Evolutionary conservation across 53 echinoderm and acorn worm genomes (phyloP), one percentile per base, ranked within the genome.

Genomic region (Arbacia lixula): DNA sequence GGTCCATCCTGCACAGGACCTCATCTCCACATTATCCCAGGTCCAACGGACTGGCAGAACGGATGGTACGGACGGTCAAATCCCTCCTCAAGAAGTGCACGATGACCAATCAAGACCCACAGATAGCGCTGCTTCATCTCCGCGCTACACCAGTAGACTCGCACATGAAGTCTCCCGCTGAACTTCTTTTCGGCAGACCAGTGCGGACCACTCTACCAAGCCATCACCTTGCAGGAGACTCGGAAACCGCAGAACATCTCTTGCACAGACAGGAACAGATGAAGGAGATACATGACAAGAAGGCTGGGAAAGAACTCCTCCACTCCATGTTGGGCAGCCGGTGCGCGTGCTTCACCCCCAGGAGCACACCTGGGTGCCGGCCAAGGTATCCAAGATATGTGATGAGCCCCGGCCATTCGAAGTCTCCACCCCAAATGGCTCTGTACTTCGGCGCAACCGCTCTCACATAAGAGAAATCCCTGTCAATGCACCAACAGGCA

Each of bases 21-120:
- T 94, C 89, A 0, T 91, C 89, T 19, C 91, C 90, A 10, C 34
- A 86, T 12, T 91, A 91, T 71, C 91, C 94, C 1, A 56, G 77
- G 9, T 86, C 86, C 16, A 91, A 94, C 16, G 85, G 89, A 26
- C 36, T 91, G 33, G 91, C 84, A 1, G 94, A 95, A 28, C 46
- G 92, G 5, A 91, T 69, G 72, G 91, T 95, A 6, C 62, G 84
- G 32, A 91, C 94, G 6, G 86, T 94, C 22, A 88, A 91, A 31
- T 39, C 83, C 2, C 29, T 85, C 17, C 30, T 89, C 54, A 85
- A 69, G 20, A 92, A 85, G 54, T 95, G 95, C 69, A 73, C 37
- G 3, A 68, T 71, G 26, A 86, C 86, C 11, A 22, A 80, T 9
- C 89, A 92, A 52, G 90, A 95, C 28, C 36, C 53, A 16, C 54